Conservation (phyloP, 2,888 invertebrate species). For the Seira musarum region DNA sequence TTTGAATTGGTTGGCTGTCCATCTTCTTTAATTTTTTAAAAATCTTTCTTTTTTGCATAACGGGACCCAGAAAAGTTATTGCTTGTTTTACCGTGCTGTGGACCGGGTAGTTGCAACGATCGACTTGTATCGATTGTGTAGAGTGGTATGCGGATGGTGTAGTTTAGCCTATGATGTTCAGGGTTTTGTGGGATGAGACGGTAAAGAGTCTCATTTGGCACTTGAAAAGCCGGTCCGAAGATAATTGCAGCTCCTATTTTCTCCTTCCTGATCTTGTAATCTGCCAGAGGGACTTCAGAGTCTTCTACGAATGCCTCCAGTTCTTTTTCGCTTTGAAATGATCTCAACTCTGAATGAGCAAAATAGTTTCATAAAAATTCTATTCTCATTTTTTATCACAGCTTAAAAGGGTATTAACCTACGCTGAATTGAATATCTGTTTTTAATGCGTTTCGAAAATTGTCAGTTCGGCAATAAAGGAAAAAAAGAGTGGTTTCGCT, state of each 20-base stretch:
- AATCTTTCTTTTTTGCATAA: too few relatives aligned
- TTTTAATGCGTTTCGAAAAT: too few relatives aligned
- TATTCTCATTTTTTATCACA: neutral
- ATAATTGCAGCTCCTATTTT: constrained; percentile 60
- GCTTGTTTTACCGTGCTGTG: constrained; percentile 48
- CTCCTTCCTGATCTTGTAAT: constrained; percentile 43
- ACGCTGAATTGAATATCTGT: neutral
- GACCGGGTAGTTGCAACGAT: constrained; percentile 58
- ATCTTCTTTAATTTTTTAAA: too few relatives aligned
- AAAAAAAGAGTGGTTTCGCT: too few relatives aligned
- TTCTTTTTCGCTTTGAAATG: constrained; percentile 53
- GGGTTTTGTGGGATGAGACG: constrained; percentile 26
- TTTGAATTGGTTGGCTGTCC: too few relatives aligned
- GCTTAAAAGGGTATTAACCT: neutral
- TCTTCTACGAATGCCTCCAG: constrained; percentile 54
- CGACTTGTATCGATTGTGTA: constrained; percentile 56
- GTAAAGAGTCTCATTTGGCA: constrained; percentile 45
- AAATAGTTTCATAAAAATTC: neutral
- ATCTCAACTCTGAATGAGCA: constrained; percentile 28
- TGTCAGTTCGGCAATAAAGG: too few relatives aligned
- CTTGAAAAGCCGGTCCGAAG: constrained; percentile 59
- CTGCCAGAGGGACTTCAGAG: constrained; percentile 45
- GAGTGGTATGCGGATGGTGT: constrained; percentile 60
- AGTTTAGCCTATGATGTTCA: constrained; percentile 36
- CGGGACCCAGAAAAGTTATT: neutral